Evolutionary conservation across 2,888 invertebrate genomes (phyloP).

Genomic region (Thelaira solivaga): DNA sequence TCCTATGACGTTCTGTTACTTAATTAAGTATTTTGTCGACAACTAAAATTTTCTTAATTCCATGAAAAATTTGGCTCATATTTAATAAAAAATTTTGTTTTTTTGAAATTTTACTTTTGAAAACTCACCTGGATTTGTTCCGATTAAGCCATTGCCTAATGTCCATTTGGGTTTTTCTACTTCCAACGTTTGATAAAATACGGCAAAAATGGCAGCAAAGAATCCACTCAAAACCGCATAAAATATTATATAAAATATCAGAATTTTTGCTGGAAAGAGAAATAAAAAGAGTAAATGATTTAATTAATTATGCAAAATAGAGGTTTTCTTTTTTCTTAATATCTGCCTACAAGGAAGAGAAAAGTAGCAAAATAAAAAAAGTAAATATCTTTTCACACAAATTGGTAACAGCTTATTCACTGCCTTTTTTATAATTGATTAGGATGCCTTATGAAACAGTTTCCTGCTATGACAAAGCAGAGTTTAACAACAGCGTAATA

Average conservation of each 20-base stretch:
- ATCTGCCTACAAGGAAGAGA: too few relatives aligned
- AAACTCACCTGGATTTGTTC: conserved; percentile 91
- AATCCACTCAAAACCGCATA: conserved; percentile 94
- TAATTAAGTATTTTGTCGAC: too few relatives aligned
- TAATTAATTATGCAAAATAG: not conserved
- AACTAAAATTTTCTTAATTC: too few relatives aligned
- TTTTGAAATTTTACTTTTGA: not conserved
- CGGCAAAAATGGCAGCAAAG: conserved; percentile 95
- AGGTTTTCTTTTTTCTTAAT: not conserved
- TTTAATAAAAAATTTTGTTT: not conserved
- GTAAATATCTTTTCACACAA: too few relatives aligned
- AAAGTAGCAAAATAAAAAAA: too few relatives aligned
- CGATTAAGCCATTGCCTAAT: conserved; percentile 90
- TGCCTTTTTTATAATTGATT: too few relatives aligned
- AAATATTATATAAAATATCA: conserved; percentile 97
- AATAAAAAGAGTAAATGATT: conserved; percentile 7
- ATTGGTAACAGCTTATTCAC: too few relatives aligned
- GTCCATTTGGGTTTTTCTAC: conserved; percentile 92
- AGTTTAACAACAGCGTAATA: too few relatives aligned
- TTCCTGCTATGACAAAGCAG: too few relatives aligned
- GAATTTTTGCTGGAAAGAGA: conserved; percentile 91
- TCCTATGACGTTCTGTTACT: too few relatives aligned
- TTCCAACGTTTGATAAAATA: conserved; percentile 96
- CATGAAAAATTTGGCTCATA: too few relatives aligned
- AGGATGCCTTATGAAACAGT: too few relatives aligned